Evolutionary conservation across 2,113 vertebrate species (phyloP), one percentile per base, ranked within the genome.

Genomic region (Stictonetta naevosa): DNA sequence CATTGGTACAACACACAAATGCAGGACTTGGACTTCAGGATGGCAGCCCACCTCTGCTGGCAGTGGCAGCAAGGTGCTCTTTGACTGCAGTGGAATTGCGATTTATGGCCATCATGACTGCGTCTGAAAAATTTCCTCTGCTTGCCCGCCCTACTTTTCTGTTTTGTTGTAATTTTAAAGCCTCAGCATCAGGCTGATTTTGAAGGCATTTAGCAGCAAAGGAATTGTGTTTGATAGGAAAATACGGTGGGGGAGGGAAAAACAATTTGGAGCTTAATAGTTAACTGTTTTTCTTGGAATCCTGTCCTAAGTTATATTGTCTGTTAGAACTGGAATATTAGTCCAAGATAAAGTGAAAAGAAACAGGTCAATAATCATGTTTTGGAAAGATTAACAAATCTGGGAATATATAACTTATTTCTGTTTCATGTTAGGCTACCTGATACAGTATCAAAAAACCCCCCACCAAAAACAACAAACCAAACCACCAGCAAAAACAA

Each of bases 141-240:
- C 23, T 53, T 55, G 38, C 59, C 74, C 96, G 93, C 56, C 85
- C 84, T 94, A 90, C 85, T 95, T 93, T 89, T 80, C 36, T 56
- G 46, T 67, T 80, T 68, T 88, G 50, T 52, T 13, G 23, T 19
- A 26, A 60, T 56, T 74, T 92, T 42, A 80, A 93, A 94, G 44
- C 63, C 25, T 91, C 26, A 0, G 78, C 69, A 71, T 46, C 59
- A 76, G 87, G 66, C 82, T 90, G 82, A 58, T 83, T 94, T 88
- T 74, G 59, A 59, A 93, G 63, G 46, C 55, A 58, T 55, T 93
- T 60, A 50, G 36, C 74, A 91, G 67, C 31, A 52, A 59, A 82
- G 69, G 55, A 86, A 12, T 44, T 82, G 33, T 46, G 31, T 68
- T 82, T 72, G 62, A 48, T 14, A 73, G 40, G 62, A 67, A 87